Evolutionary conservation across 2,888 invertebrate species (phyloP), one percentile per base, ranked within the genome.

Genomic region (Diplazon laetatorius): DNA sequence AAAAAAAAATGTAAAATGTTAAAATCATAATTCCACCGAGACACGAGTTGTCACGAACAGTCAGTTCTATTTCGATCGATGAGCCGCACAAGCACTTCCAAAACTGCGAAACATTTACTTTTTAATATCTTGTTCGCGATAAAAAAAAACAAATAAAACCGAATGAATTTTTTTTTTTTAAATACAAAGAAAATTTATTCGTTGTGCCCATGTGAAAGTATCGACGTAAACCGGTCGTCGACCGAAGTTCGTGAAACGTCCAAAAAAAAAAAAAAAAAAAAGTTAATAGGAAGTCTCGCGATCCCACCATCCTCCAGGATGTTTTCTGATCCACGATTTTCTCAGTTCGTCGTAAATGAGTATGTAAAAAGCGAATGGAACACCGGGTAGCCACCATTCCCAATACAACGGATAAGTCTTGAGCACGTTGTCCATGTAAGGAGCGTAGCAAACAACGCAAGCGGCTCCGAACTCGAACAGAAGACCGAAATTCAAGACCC

Each of bases 311-410:
- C 94, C 93, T 0, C 94, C 94, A 0, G 94, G 93, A 86, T 93
- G 93, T 79, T 93, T 93, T 80, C 96, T 93, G 42, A 97, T 93
- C 81, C 95, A 91, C 83, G 92, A 94, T 83, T 95, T 94, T 79
- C 97, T 92, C 8, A 93, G 76, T 90, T 97, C 97, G 86, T 97
- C 97, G 80, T 94, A 95, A 10, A 94, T 83, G 82, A 97, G 93
- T 91, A 97, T 96, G 9, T 95, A 91, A 35, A 95, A 69, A 82
- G 95, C 94, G 89, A 95, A 97, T 4, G 97, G 96, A 12, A 95
- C 69, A 0, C 95, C 94, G 5, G 95, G 93, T 82, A 96, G 91
- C 92, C 96, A 95, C 92, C 96, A 95, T 79, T 93, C 91, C 90
- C 94, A 93, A 75, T 93, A 89, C 71, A 96, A 91, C 0, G 95